Percentiles rank a stretch among this genome's conserved stretches.
Conservation (phyloP, 2,888 invertebrate species). For the Drosophila mimica region DNA sequence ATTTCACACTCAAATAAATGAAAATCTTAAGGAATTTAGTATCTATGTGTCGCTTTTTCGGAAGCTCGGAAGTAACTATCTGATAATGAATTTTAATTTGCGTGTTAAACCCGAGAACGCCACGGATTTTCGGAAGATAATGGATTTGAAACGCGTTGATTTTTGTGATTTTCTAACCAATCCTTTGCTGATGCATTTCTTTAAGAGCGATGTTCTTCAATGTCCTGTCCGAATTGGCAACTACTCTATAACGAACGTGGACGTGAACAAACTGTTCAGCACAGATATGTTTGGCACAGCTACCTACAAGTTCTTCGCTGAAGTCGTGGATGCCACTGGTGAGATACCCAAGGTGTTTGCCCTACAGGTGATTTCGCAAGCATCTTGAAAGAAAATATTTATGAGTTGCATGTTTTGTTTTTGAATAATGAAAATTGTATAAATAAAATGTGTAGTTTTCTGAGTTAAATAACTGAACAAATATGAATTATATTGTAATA, state of each 20-base stretch:
- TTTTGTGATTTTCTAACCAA: slow-evolving; percentile 61
- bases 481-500: not conserved
- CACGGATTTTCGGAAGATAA: slow-evolving; percentile 27
- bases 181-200: slow-evolving; percentile 18
- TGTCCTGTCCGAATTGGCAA: slow-evolving; percentile 61
- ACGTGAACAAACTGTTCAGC: slow-evolving; percentile 35
- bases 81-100: slow-evolving; percentile 60
- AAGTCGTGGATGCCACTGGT: slow-evolving; percentile 57
- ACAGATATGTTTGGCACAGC: slow-evolving; percentile 42
- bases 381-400: slow-evolving; percentile 6
- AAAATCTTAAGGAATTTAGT: slow-evolving; percentile 50
- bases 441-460: not conserved
- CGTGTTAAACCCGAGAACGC: slow-evolving; percentile 6
- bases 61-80: slow-evolving; percentile 59
- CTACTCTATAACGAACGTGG: slow-evolving; percentile 48
- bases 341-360: slow-evolving; percentile 67
- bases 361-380: slow-evolving; percentile 58
- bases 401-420: too few relatives aligned
- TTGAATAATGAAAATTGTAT: not conserved
- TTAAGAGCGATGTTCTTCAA: slow-evolving; percentile 28
- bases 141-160: slow-evolving; percentile 52
- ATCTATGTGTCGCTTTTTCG: slow-evolving; percentile 37
- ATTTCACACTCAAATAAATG: slow-evolving; percentile 22
- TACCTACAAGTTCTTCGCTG: slow-evolving; percentile 60
- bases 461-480: not conserved